A percentile compares a stretch with the other conserved stretches of the same genome.
phyloP scores from a whole-genome alignment of 2,888 invertebrate genomes.

The Thelaira solivaga region DNA sequence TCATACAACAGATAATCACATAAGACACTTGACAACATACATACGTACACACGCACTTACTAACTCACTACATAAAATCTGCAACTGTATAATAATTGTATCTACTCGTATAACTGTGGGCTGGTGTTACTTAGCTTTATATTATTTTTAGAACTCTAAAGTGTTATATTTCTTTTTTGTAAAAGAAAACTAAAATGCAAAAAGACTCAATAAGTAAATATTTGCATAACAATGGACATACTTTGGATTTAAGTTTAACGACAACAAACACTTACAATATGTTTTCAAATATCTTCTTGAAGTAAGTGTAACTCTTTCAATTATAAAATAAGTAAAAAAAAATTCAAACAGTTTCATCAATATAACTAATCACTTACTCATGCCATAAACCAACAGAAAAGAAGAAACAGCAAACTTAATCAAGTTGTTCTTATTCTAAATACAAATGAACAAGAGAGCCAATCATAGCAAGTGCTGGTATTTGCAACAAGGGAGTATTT shows the following conservation, averaged over 20 bases:
- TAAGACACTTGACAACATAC: conserved; percentile 20
- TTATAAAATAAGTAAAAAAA: conserved; percentile 22
- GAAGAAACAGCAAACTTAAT: neutral
- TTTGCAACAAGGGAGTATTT: neutral
- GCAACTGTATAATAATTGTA: neutral
- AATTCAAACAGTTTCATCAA: conserved; percentile 47
- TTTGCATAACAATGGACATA: conserved; percentile 59
- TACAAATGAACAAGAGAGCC: neutral
- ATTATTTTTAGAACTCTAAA: neutral
- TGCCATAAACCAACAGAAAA: neutral
- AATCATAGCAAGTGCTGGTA: neutral
- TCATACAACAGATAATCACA: conserved; percentile 38
- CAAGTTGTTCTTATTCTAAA: conserved; percentile 16
- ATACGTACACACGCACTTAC: no score
- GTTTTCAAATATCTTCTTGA: neutral
- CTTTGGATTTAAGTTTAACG: conserved; percentile 48
- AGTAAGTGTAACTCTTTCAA: neutral
- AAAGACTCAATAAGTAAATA: conserved; percentile 45
- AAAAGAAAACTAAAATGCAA: conserved; percentile 3
- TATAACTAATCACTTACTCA: conserved; percentile 59
- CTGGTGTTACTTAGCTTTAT: neutral
- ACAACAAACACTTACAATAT: neutral
- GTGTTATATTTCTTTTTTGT: conserved; percentile 37
- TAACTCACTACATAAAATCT: no score
- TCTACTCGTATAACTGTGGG: neutral